Percentiles rank a stretch among this genome's conserved stretches.
phyloP scores from a whole-genome alignment of 2,888 invertebrate genomes.

The Zeuzera pyrina region DNA sequence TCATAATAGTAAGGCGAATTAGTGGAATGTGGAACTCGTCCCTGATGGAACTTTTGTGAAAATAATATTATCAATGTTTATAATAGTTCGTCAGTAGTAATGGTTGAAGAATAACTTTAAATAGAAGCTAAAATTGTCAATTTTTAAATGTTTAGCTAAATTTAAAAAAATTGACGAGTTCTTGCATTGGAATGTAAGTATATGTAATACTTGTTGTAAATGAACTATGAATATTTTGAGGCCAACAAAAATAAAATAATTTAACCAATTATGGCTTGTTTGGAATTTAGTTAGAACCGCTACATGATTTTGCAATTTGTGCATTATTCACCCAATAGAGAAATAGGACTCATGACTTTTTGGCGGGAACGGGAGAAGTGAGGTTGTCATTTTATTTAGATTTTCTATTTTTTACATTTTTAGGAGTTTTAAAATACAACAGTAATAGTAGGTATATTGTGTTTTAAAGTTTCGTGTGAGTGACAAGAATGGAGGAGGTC shows the following conservation, averaged over 20 bases:
- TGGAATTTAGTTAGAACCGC: slow-evolving; percentile 18
- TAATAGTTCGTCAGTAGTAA: slow-evolving; percentile 11
- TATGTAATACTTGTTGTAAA: slow-evolving; percentile 62
- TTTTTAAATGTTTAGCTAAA: slow-evolving; percentile 62
- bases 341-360: no score
- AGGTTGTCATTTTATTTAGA: no score
- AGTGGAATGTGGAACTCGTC: no score
- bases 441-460: no score
- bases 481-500: no score
- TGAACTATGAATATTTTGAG: slow-evolving; percentile 63
- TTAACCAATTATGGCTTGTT: slow-evolving; percentile 42
- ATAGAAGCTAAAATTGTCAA: slow-evolving; percentile 57
- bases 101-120: slow-evolving; percentile 13
- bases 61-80: slow-evolving; percentile 7
- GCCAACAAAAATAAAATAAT: slow-evolving; percentile 64
- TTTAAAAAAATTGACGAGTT: slow-evolving; percentile 41
- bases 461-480: no score
- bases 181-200: slow-evolving; percentile 53
- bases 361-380: no score
- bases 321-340: no score
- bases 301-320: no score
- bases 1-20: no score
- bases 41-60: slow-evolving; percentile 6
- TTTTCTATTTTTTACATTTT: no score
- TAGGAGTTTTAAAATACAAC: no score